phyloP scores from a whole-genome alignment of 2,888 invertebrate species.

The Eupithecia inturbata region DNA sequence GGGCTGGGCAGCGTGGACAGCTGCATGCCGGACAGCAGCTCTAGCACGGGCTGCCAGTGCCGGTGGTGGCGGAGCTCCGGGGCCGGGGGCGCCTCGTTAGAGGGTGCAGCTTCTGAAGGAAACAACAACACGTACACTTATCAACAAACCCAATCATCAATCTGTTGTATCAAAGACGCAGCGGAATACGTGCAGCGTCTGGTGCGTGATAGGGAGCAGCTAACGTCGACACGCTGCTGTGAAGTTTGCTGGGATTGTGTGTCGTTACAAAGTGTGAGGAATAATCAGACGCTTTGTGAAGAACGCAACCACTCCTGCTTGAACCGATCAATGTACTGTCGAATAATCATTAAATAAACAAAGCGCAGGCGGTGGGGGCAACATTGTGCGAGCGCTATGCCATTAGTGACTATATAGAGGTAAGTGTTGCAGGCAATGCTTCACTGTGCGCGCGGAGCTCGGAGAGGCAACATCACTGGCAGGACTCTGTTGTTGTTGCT shows the following conservation, averaged over 20 bases:
- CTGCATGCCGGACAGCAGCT: constrained; percentile 91
- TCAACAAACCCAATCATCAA: not conserved
- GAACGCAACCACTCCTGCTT: not conserved
- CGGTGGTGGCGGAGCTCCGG: constrained; percentile 92
- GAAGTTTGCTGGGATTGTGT: not conserved
- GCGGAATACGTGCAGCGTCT: not conserved
- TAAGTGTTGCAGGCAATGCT: too few relatives aligned
- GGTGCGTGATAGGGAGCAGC: not conserved
- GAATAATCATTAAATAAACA: too few relatives aligned
- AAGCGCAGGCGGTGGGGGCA: too few relatives aligned
- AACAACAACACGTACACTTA: not conserved
- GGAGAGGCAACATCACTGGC: too few relatives aligned
- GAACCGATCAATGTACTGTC: too few relatives aligned
- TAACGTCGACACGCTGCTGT: not conserved
- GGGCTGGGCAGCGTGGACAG: constrained; percentile 89
- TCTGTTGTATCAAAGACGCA: not conserved
- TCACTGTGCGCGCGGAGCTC: too few relatives aligned
- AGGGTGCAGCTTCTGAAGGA: constrained; percentile 34
- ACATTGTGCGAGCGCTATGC: too few relatives aligned
- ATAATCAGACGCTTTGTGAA: not conserved
- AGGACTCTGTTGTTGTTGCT: too few relatives aligned
- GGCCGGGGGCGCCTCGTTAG: constrained; percentile 48
- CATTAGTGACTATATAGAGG: too few relatives aligned
- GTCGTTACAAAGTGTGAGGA: not conserved
- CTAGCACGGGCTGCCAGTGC: constrained; percentile 96